Evolutionary conservation across 2,888 invertebrate genomes (phyloP).

Genomic region (Dryocosmus kuriphilus): DNA sequence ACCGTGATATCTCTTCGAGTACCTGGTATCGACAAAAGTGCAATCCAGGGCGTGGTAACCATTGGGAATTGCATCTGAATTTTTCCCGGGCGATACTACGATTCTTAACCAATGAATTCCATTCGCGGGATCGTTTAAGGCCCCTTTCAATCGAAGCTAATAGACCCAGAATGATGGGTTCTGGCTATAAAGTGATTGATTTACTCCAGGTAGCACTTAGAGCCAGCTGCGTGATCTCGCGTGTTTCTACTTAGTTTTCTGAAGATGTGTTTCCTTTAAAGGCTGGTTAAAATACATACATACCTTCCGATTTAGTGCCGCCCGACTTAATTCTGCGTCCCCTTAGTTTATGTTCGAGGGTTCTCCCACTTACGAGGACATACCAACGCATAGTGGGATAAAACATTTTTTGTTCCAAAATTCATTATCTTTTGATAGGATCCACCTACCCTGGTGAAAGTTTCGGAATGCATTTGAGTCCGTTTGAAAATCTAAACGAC

Average conservation of each 20-base stretch:
- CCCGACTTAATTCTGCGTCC: no score
- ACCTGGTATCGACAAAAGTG: conserved; percentile 61
- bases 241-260: background rate
- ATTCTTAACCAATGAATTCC: background rate
- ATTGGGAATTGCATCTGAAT: background rate
- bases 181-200: background rate
- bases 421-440: no score
- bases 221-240: background rate
- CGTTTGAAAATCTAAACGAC: no score
- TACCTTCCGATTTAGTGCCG: no score
- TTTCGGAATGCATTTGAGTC: no score
- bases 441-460: no score
- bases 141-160: background rate
- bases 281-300: background rate
- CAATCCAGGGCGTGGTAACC: conserved; percentile 58
- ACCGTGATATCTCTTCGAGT: conserved; percentile 47
- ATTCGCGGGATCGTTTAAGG: background rate
- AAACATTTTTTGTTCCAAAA: no score
- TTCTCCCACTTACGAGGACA: no score
- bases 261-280: background rate
- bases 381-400: no score
- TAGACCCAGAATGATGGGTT: background rate
- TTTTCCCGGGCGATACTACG: background rate
- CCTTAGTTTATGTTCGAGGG: no score
- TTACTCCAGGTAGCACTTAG: background rate